phyloP scores from a whole-genome alignment of 1,140 invertebrate species.

The Schlechtendalia chinensis region DNA sequence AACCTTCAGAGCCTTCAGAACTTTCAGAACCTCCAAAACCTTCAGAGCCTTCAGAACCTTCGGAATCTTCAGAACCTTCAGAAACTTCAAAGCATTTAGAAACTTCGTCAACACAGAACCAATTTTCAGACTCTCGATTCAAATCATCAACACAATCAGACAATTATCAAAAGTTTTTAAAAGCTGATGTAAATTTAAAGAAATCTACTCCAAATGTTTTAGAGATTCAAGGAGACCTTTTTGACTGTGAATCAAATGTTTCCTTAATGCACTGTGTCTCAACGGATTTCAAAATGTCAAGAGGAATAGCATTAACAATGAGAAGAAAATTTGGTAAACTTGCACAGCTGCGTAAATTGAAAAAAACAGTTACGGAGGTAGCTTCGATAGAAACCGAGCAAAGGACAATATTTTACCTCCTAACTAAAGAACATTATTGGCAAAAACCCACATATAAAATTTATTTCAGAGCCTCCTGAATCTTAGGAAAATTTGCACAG shows the following conservation, averaged over 20 bases:
- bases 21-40: neutral
- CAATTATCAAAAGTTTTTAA: neutral
- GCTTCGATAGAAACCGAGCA: neutral
- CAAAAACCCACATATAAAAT: neutral
- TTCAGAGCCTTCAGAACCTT: neutral
- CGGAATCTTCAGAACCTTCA: too few species aligned
- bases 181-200: neutral
- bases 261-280: conserved; percentile 19
- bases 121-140: too few species aligned
- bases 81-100: too few species aligned
- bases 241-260: neutral
- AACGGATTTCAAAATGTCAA: neutral
- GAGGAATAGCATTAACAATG: neutral
- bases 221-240: conserved; percentile 30
- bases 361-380: neutral
- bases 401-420: neutral
- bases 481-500: neutral
- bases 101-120: too few species aligned
- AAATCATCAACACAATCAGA: neutral
- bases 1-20: neutral
- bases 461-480: neutral
- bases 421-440: conserved; percentile 5
- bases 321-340: conserved; percentile 6
- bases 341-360: neutral
- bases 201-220: neutral